These are phyloP conservation scores for Lepidocolaptes lacrymiger DNA, from an alignment of 2,797 vertebrate species.

Conservation along the genomic window DNA sequence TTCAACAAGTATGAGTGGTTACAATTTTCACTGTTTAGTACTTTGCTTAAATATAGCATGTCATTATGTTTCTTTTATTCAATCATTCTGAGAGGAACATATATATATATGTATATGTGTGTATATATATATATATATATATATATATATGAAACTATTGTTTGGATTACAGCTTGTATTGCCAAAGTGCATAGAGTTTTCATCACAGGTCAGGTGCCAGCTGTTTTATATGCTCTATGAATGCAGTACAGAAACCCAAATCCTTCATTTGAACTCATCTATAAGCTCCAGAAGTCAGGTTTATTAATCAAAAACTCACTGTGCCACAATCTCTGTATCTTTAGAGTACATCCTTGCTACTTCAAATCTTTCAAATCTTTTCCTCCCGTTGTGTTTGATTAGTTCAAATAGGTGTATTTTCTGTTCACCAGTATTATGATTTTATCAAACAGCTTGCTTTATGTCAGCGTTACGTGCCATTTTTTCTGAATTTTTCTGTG, in stretches of 20 bases:
- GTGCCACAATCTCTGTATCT: neutral
- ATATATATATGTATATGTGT: neutral
- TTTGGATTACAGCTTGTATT: neutral
- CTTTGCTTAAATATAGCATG: neutral
- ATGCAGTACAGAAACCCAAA: neutral
- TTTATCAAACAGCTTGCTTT: neutral
- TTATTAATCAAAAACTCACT: neutral
- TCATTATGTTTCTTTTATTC: neutral
- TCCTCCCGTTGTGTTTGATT: neutral
- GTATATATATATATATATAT: neutral
- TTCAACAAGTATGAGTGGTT: neutral
- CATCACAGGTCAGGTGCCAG: neutral
- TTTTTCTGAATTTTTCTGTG: neutral
- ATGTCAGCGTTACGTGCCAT: fast-evolving
- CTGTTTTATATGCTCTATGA: neutral
- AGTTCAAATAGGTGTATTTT: neutral
- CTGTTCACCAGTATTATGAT: neutral
- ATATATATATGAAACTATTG: neutral
- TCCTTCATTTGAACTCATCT: neutral
- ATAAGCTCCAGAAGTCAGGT: neutral
- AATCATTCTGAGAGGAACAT: neutral
- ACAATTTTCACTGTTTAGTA: neutral
- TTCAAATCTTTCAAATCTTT: neutral
- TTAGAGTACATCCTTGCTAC: neutral
- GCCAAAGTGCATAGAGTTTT: neutral